These are phyloP conservation scores for Caenorhabditis angaria DNA, from an alignment of 2,888 invertebrate genomes.

Conservation along the genomic window DNA sequence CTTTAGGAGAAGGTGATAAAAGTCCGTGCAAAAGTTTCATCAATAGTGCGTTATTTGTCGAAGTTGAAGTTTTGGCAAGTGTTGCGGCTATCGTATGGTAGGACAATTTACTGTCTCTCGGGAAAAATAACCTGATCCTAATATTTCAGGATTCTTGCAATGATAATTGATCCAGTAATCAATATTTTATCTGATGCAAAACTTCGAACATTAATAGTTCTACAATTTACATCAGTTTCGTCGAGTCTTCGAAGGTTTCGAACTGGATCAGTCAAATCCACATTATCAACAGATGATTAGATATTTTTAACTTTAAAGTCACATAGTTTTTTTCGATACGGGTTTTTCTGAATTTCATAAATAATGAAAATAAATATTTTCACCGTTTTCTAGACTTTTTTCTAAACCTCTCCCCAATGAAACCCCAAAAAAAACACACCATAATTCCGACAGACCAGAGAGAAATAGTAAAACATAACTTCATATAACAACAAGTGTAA, in stretches of 20 bases:
- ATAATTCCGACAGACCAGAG: too few relatives aligned
- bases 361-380: too few relatives aligned
- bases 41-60: conserved; percentile 58
- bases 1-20: conserved; percentile 54
- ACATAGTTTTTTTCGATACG: too few relatives aligned
- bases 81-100: conserved; percentile 64
- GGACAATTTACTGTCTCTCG: neutral
- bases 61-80: conserved; percentile 64
- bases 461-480: too few relatives aligned
- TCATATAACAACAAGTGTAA: too few relatives aligned
- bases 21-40: conserved; percentile 62
- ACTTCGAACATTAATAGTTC: conserved; percentile 23
- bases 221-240: conserved; percentile 22
- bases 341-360: too few relatives aligned
- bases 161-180: conserved; percentile 65
- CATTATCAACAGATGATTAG: conserved; percentile 37
- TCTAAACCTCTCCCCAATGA: too few relatives aligned
- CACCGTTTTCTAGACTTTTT: too few relatives aligned
- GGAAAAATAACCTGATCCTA: neutral
- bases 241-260: conserved; percentile 19
- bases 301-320: too few relatives aligned
- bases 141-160: conserved; percentile 51
- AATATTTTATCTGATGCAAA: conserved; percentile 61
- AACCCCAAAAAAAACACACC: too few relatives aligned
- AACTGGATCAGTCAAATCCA: conserved; percentile 30